phyloP scores from a whole-genome alignment of 2,888 invertebrate genomes.

The Ophioninae sp. region DNA sequence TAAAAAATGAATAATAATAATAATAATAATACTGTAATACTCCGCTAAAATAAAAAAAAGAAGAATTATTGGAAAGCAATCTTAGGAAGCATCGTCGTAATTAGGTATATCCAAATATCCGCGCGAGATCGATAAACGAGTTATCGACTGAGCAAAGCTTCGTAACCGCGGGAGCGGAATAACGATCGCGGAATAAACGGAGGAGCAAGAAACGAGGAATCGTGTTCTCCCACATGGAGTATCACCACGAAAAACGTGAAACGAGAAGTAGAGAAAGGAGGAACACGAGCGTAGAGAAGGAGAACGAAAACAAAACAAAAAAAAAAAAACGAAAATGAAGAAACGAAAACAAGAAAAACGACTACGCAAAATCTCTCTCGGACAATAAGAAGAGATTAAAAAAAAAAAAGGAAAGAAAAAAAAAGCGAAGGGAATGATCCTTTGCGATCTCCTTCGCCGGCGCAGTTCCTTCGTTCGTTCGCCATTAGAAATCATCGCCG shows the following conservation, averaged over 20 bases:
- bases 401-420: slow-evolving; percentile 26
- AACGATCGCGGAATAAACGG: background rate
- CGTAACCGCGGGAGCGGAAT: background rate
- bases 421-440: slow-evolving; percentile 39
- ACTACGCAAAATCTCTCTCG: slow-evolving; percentile 22
- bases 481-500: slow-evolving; percentile 74
- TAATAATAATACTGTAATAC: too few species aligned
- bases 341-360: background rate
- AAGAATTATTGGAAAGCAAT: background rate
- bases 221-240: background rate
- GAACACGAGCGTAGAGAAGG: background rate
- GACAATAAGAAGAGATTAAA: slow-evolving; percentile 56
- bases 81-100: background rate
- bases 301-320: background rate
- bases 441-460: slow-evolving; percentile 23
- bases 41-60: too few species aligned
- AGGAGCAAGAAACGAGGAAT: background rate
- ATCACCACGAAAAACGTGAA: background rate
- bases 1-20: too few species aligned
- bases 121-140: background rate
- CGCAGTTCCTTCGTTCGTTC: slow-evolving; percentile 40
- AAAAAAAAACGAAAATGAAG: slow-evolving; percentile 50
- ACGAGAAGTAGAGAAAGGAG: slow-evolving; percentile 30
- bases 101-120: background rate
- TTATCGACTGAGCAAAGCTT: background rate